Percentiles rank a stretch among this genome's conserved stretches.
phyloP scores from a whole-genome alignment of 2,113 vertebrate genomes.

The Carollia perspicillata region DNA sequence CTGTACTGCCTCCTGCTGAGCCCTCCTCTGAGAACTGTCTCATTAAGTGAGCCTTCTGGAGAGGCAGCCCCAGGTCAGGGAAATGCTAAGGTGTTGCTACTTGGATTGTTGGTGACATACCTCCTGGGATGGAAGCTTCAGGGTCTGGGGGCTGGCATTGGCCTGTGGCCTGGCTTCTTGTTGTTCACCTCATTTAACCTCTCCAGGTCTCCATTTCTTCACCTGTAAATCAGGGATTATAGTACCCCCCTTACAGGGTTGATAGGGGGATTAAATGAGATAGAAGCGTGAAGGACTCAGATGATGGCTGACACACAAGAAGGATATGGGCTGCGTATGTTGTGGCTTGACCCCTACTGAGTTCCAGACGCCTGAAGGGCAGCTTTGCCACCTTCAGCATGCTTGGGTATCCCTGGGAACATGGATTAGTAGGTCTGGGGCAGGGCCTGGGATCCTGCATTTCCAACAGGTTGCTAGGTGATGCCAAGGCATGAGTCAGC shows the following conservation, averaged over 20 bases:
- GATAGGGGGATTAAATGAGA: not conserved
- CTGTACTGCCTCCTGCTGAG: not conserved
- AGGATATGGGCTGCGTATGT: not conserved
- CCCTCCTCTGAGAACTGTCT: not conserved
- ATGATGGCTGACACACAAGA: no score
- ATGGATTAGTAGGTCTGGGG: not conserved
- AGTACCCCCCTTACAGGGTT: not conserved
- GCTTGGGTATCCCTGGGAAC: not conserved
- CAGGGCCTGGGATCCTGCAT: not conserved
- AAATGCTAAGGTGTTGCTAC: no score
- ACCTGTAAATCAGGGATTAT: not conserved
- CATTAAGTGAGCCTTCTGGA: not conserved
- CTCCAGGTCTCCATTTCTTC: not conserved
- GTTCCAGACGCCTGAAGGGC: not conserved
- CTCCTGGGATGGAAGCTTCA: not conserved
- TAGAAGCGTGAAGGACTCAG: not conserved
- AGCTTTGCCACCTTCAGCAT: not conserved
- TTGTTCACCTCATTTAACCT: not conserved
- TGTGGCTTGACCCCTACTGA: rapidly evolving
- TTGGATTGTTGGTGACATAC: not conserved
- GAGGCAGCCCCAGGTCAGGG: not conserved
- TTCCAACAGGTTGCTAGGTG: not conserved
- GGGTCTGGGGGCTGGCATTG: not conserved
- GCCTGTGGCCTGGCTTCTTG: not conserved
- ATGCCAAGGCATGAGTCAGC: not conserved